A percentile compares a stretch with the other conserved stretches of the same genome.
phyloP scores from a whole-genome alignment of 2,888 invertebrate genomes.

The Drosophila aldrichi region DNA sequence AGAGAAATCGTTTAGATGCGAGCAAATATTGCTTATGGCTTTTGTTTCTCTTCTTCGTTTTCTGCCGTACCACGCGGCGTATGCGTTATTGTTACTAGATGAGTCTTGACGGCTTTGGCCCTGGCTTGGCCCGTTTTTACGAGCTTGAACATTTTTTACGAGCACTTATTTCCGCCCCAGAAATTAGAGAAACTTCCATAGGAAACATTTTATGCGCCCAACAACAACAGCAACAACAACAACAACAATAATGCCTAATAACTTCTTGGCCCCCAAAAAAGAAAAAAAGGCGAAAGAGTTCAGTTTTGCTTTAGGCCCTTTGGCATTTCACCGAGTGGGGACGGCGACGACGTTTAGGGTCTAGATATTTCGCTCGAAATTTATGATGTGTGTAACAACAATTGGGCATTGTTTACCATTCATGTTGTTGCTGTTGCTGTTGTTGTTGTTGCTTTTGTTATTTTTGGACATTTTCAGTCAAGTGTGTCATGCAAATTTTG shows the following conservation, averaged over 20 bases:
- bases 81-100: conserved; percentile 36
- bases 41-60: background rate
- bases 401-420: conserved; percentile 59
- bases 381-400: conserved; percentile 80
- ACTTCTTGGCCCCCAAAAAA: conserved; percentile 53
- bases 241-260: conserved; percentile 40
- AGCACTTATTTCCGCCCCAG: conserved; percentile 82
- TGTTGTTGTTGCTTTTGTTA: conserved; percentile 19
- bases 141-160: conserved; percentile 76
- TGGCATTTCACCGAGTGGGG: background rate
- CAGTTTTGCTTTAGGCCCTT: conserved; percentile 7
- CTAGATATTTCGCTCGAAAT: conserved; percentile 47
- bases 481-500: conserved; percentile 72
- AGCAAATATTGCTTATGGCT: conserved; percentile 21
- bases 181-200: conserved; percentile 75
- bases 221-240: conserved; percentile 13
- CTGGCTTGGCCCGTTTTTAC: conserved; percentile 52
- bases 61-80: conserved; percentile 12
- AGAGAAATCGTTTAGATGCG: conserved; percentile 19
- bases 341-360: background rate
- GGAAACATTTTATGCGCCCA: conserved; percentile 44
- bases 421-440: conserved; percentile 23
- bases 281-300: conserved; percentile 35
- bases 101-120: conserved; percentile 5
- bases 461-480: conserved; percentile 26